phyloP scores from a whole-genome alignment of 2,888 invertebrate species.

The Meiosimyza decipiens region DNA sequence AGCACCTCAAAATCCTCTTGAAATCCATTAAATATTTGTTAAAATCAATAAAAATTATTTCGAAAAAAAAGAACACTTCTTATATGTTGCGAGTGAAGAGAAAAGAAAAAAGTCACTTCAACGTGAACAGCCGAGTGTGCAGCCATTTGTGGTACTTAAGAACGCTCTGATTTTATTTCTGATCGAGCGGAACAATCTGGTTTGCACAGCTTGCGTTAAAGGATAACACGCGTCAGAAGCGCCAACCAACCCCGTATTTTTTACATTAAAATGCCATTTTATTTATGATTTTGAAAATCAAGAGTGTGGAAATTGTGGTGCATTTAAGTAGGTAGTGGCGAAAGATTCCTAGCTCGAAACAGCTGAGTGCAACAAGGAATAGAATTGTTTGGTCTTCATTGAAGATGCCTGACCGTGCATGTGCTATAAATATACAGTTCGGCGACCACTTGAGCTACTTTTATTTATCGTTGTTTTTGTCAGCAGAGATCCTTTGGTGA shows the following conservation, averaged over 20 bases:
- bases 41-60: slow-evolving; percentile 41
- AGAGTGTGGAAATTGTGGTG: slow-evolving; percentile 47
- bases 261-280: neutral
- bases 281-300: slow-evolving; percentile 40
- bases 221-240: slow-evolving; percentile 13
- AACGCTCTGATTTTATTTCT: neutral
- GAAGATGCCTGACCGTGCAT: neutral
- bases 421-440: neutral
- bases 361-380: neutral
- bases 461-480: neutral
- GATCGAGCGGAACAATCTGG: too few relatives aligned
- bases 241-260: too few relatives aligned
- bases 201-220: slow-evolving; percentile 19
- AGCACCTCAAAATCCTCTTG: slow-evolving; percentile 43
- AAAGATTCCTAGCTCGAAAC: neutral
- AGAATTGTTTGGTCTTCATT: neutral
- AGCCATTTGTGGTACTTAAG: slow-evolving; percentile 6
- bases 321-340: slow-evolving; percentile 13
- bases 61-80: slow-evolving; percentile 39
- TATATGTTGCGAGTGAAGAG: neutral
- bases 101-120: slow-evolving; percentile 27
- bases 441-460: slow-evolving; percentile 1
- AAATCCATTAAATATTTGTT: slow-evolving; percentile 50
- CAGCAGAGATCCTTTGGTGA: neutral
- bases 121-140: neutral